Conservation (phyloP, 2,888 invertebrate species). For the Apotomis capreana region DNA sequence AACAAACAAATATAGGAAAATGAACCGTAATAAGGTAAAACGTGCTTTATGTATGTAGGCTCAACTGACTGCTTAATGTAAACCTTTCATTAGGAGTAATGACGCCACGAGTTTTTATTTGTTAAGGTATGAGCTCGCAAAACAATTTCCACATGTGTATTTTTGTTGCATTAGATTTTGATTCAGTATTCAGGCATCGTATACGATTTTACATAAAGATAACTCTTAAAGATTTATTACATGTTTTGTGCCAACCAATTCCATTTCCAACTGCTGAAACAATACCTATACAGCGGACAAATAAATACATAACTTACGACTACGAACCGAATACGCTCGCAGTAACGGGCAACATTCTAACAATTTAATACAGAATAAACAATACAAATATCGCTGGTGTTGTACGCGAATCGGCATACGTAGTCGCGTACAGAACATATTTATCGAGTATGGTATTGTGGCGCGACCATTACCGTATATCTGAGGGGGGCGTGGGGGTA, state of each 20-base stretch:
- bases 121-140: no score
- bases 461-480: constrained; percentile 81
- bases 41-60: no score
- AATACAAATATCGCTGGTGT: constrained; percentile 74
- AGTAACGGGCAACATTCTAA: constrained; percentile 80
- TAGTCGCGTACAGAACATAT: constrained; percentile 74
- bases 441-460: constrained; percentile 82
- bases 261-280: constrained; percentile 42
- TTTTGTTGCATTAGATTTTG: no score
- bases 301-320: constrained; percentile 65
- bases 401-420: constrained; percentile 73
- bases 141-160: no score
- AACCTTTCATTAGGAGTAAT: no score
- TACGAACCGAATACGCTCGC: constrained; percentile 79
- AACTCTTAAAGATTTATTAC: neutral
- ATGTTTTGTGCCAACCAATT: constrained; percentile 23
- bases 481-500: constrained; percentile 75
- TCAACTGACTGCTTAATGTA: no score
- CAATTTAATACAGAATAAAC: constrained; percentile 82
- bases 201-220: neutral
- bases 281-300: constrained; percentile 65
- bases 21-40: no score
- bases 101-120: no score
- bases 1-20: no score
- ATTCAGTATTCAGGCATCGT: no score